Evolutionary conservation across 2,797 vertebrate genomes (phyloP), one percentile per base, ranked within the genome.

Genomic region (Spatula versicolor): DNA sequence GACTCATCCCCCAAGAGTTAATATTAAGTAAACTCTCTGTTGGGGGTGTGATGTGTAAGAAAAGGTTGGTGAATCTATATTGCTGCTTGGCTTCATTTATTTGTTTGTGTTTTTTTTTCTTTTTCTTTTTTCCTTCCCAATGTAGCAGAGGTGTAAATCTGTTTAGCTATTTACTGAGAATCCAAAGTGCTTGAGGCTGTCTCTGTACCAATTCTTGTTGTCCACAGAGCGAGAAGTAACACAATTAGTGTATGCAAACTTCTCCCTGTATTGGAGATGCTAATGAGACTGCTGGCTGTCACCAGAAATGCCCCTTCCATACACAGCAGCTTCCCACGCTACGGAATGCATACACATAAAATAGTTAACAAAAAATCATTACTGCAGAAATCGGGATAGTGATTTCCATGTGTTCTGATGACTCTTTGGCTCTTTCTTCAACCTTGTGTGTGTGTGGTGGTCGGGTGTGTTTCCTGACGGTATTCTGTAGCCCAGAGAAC

Each of bases 191-290:
- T 80, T 9, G 30, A 28, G 9, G 28, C 8, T 75, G 41, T 28
- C 18, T 87, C 59, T 55, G 2, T 39, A 9, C 28, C 31, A 7
- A 9, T 63, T 3, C 16, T 63, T 43, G 56, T 58, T 54, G n/a
- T 78, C 50, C 31, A 46, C 35, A 58, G 50, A 69, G 60, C 7
- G n/a, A 64, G 33, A 13, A n/a, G 33, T 41, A 23, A 19, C 11
- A 11, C 33, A 41, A 2, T 13, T 64, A 35, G 19, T 10, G 6
- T 5, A 30, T 0, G 0, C 14, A 30, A 9, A 12, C 37, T 33
- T 20, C 35, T 86, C 28, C 31, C 9, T 39, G 50, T 39, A 20
- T 11, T 21, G 19, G 41, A 62, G 55, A 33, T 59, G 22, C n/a
- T 33, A 18, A 31, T 3, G 31, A 35, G 58, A 23, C 35, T n/a